Conservation (phyloP, 2,888 invertebrate species). For the Lypha dubia region DNA sequence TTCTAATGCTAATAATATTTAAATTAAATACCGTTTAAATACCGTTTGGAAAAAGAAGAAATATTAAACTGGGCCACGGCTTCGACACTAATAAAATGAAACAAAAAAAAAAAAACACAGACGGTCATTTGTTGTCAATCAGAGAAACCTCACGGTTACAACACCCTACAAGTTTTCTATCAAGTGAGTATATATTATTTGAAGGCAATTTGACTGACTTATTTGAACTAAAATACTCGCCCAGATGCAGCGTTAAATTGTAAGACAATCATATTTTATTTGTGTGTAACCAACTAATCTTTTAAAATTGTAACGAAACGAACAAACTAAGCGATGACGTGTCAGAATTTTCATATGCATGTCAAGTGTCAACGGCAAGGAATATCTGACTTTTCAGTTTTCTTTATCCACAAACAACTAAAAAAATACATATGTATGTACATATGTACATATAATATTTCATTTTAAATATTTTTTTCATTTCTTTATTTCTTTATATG, state of each 20-base stretch:
- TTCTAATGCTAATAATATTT: background rate
- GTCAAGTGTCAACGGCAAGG: conserved; percentile 79
- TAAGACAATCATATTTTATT: conserved; percentile 1
- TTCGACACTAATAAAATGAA: conserved; percentile 5
- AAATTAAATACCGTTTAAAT: background rate
- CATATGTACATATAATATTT: conserved; percentile 22
- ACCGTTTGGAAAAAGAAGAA: too few relatives aligned
- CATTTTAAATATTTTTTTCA: conserved; percentile 27
- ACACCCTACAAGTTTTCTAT: background rate
- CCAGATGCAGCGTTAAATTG: conserved; percentile 50
- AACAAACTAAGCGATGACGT: conserved; percentile 80
- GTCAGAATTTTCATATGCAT: conserved; percentile 83
- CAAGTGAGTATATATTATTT: background rate
- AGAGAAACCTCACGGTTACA: conserved; percentile 9
- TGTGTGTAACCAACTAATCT: conserved; percentile 31
- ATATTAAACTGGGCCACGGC: background rate
- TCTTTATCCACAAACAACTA: background rate
- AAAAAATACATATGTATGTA: background rate
- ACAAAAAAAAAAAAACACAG: background rate
- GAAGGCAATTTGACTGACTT: background rate
- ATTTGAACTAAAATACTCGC: background rate
- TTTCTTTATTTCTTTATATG: conserved; percentile 18
- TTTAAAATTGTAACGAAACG: conserved; percentile 42
- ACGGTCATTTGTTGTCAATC: conserved; percentile 41
- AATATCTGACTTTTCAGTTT: conserved; percentile 53